Percentiles rank a stretch among this genome's conserved stretches.
Conservation (phyloP, 2,888 invertebrate genomes). For the Meandrusa payeni region DNA sequence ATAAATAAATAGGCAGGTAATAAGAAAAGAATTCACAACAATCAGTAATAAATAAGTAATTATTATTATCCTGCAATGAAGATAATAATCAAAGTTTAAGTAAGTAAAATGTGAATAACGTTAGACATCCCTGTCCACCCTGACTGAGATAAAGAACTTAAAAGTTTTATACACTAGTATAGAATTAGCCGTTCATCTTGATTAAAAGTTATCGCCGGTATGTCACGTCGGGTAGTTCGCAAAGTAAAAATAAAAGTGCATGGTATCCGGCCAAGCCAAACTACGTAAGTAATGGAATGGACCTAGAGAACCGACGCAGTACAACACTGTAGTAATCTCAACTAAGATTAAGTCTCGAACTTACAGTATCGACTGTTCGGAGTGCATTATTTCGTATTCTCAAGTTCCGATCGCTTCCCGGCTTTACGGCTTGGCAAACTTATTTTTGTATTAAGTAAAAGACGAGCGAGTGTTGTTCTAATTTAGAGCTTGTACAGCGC, state of each 20-base stretch:
- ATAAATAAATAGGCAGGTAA: too few relatives aligned
- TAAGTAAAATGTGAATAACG: too few relatives aligned
- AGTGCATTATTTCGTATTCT: conserved; percentile 62
- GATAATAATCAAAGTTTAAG: too few relatives aligned
- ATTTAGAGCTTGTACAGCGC: conserved; percentile 30
- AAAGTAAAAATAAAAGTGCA: conserved; percentile 34
- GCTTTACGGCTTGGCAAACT: conserved; percentile 39
- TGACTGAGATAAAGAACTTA: too few relatives aligned
- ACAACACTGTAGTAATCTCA: conserved; percentile 55
- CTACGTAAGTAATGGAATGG: conserved; percentile 50
- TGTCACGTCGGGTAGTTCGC: conserved; percentile 1
- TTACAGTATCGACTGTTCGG: conserved; percentile 58
- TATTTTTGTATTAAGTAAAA: conserved; percentile 43
- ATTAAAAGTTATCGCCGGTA: conserved; percentile 41
- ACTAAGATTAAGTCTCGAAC: conserved; percentile 68
- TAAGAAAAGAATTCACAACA: too few relatives aligned
- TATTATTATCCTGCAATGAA: too few relatives aligned
- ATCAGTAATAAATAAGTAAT: too few relatives aligned
- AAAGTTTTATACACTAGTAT: conserved; percentile 42
- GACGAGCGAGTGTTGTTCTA: conserved; percentile 28
- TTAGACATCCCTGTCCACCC: too few relatives aligned
- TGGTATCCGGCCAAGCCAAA: conserved; percentile 38
- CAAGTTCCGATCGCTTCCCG: conserved; percentile 34
- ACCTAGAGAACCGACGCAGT: conserved; percentile 46
- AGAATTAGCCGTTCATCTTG: conserved; percentile 51